Base-by-base conservation (phyloP, 1,140 invertebrate species). In the Harlomillsia oculata region DNA sequence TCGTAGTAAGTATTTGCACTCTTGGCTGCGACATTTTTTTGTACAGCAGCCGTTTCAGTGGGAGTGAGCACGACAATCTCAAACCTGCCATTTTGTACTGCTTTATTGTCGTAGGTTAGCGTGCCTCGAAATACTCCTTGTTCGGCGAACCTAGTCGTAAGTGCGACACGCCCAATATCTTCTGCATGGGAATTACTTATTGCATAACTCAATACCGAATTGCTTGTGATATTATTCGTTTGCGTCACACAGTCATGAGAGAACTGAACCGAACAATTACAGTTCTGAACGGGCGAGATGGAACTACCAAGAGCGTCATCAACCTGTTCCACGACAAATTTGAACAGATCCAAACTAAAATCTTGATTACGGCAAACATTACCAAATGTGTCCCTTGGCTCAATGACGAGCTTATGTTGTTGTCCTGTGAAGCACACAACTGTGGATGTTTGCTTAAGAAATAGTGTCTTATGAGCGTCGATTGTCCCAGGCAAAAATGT, bases 61-160 rank as follows among this genome's bases (percentile, higher is more conserved):
- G 63, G 43, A 37, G 52, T 89, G 39, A 95, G 77, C 23, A 91
- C 88, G 64, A 95, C 87, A 67, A 92, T 89, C 71, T 92, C 87
- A 69, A 94, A 94, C 69, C 90, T 84, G 14, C 89, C 91, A 72
- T 93, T 92, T 65, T 86, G 85, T 61, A 95, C 72, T 65, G 84
- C 80, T 53, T 82, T 75, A 39, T 82, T 81, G 40, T 81, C 77
- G 69, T 89, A 89, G 61, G 79, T 82, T 20, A 94, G 53, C 11
- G 50, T 57, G 6, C 54, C 59, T 20, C 32, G 30, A 43, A 58
- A 66, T 5, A 64, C 61, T 13, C 64, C 64, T 34, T 54, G 43
- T 23, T 60, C 61, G 52, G 61, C 53, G 39, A 64, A 64, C 21
- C 50, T 49, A 11, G 37, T 51, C 37, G 43, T 46, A 20, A 62